Percentiles rank a stretch among this genome's conserved stretches.
Evolutionary conservation across 2,888 invertebrate genomes (phyloP).

Genomic region (Bombylius major): DNA sequence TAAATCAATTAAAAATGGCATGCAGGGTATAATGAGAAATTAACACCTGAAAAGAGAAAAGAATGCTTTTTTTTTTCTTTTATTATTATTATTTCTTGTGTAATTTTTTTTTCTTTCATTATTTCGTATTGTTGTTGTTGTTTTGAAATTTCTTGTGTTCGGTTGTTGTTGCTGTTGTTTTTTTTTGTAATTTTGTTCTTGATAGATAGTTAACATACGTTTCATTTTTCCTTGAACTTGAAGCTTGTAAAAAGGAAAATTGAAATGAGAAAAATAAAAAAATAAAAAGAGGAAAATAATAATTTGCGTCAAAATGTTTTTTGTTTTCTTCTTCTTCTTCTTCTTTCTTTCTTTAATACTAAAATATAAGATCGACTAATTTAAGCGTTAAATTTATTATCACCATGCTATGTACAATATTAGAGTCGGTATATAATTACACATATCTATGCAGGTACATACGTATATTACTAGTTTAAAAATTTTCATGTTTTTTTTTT

Average conservation of each 20-base stretch:
- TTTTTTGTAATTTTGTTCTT: background rate
- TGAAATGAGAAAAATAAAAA: too few species aligned
- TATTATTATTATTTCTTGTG: too few species aligned
- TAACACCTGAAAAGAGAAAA: conserved; percentile 17
- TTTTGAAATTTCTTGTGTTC: too few species aligned
- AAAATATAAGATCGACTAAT: background rate
- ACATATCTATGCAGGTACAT: too few species aligned
- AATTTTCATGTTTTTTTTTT: too few species aligned
- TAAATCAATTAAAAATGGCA: conserved; percentile 21
- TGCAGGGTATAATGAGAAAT: conserved; percentile 21
- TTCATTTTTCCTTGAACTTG: too few species aligned
- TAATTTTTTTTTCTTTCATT: background rate
- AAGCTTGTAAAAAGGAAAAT: too few species aligned
- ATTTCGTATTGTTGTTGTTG: background rate
- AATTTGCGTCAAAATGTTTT: background rate
- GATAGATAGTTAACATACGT: too few species aligned
- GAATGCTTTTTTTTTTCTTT: background rate
- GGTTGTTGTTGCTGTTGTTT: background rate
- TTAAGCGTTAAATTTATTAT: background rate
- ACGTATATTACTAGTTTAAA: too few species aligned
- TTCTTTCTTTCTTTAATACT: too few species aligned
- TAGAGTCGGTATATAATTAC: background rate
- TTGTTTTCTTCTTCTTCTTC: too few species aligned
- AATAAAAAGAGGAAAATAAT: background rate
- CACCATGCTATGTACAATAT: too few species aligned